Conservation (phyloP, 1,140 invertebrate genomes). For the Maniola jurtina region DNA sequence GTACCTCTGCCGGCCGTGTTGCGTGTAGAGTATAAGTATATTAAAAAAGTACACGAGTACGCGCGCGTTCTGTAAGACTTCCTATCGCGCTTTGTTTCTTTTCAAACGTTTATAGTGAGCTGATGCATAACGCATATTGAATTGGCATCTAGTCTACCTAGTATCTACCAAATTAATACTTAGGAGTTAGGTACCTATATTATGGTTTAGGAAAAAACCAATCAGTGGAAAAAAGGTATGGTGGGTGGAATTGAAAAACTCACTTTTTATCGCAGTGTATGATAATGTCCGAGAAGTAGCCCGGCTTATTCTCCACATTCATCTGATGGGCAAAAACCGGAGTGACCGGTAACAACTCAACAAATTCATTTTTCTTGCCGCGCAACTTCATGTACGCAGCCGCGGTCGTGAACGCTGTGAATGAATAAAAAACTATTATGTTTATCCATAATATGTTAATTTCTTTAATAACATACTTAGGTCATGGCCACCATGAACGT, state of each 20-base stretch:
- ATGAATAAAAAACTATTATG: conserved; percentile 16
- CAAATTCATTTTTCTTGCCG: conserved; percentile 58
- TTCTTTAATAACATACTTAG: conserved; percentile 1
- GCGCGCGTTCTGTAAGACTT: no score
- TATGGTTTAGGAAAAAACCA: no score
- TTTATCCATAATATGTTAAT: not conserved
- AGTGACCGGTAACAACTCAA: conserved; percentile 79
- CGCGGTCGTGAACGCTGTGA: conserved; percentile 80
- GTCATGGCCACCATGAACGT: conserved; percentile 3
- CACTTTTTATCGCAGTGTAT: conserved; percentile 81
- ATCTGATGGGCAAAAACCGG: conserved; percentile 80
- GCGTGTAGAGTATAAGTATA: no score
- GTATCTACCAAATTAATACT: no score
- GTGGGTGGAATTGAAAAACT: conserved; percentile 29
- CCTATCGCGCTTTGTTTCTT: no score
- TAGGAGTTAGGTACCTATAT: no score
- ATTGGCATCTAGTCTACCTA: no score
- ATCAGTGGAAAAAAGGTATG: no score
- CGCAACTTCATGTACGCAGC: conserved; percentile 78
- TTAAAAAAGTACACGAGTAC: no score
- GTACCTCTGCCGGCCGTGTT: no score
- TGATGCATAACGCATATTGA: no score
- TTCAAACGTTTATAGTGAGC: no score
- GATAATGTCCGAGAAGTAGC: conserved; percentile 82
- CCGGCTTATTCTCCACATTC: conserved; percentile 75